These are phyloP conservation scores for Sialia sialis DNA, from an alignment of 2,113 vertebrate genomes.

Conservation along the genomic window DNA sequence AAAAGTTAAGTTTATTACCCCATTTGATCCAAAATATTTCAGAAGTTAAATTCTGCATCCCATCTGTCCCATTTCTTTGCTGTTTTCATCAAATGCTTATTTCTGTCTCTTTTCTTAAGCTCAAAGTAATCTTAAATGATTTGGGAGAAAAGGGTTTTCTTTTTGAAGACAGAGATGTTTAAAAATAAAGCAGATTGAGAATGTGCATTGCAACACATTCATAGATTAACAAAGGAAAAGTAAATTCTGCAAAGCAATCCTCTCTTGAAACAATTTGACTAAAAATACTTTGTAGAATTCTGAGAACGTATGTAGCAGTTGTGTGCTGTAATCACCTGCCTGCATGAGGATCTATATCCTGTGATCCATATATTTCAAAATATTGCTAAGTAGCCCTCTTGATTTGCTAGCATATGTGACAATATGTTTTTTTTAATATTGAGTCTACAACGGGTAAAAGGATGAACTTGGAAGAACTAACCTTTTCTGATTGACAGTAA, in stretches of 20 bases:
- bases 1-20: not conserved
- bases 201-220: not conserved
- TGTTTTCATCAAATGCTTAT: not conserved
- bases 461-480: not conserved
- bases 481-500: constrained; percentile 6
- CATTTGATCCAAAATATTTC: not conserved
- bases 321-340: not conserved
- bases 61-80: not conserved
- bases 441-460: not conserved
- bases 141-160: not conserved
- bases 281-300: not conserved
- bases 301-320: not conserved
- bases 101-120: not conserved
- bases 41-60: not conserved
- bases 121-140: not conserved
- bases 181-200: not conserved
- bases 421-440: not conserved
- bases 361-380: not conserved
- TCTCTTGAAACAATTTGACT: not conserved
- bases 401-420: not conserved
- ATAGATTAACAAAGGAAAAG: not conserved
- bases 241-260: not conserved
- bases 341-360: not conserved
- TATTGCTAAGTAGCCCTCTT: not conserved
- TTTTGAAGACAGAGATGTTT: not conserved